Conservation (phyloP, 2,797 vertebrate species). For the Phoxinus dragarum region DNA sequence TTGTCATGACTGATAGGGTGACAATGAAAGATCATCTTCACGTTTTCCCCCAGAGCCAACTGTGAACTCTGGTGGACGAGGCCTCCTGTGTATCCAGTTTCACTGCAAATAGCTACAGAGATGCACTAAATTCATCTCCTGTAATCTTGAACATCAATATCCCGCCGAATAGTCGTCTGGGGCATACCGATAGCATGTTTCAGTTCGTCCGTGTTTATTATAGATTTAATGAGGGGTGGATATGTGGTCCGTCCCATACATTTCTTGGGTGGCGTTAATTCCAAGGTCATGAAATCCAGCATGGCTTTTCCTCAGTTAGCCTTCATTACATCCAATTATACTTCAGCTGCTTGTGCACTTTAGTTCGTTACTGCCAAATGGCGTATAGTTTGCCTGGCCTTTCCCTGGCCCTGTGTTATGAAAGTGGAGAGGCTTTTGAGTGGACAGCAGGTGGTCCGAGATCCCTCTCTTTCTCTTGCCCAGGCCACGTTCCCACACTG, state of each 20-base stretch:
- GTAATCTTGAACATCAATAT: constrained; percentile 25
- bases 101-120: constrained; percentile 14
- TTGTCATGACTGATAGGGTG: constrained; percentile 52
- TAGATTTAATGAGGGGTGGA: constrained; percentile 44
- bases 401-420: constrained; percentile 79
- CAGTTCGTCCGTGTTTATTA: constrained; percentile 45
- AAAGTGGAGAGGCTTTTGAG: constrained; percentile 78
- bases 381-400: constrained; percentile 71
- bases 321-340: constrained; percentile 84
- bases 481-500: constrained; percentile 70
- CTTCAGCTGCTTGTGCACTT: constrained; percentile 78
- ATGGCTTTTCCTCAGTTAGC: constrained; percentile 82
- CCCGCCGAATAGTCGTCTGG: not conserved
- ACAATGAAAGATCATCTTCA: constrained; percentile 51
- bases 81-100: constrained; percentile 30
- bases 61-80: not conserved
- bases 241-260: constrained; percentile 53
- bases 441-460: constrained; percentile 60
- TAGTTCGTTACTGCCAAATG: constrained; percentile 71
- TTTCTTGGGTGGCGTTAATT: constrained; percentile 71
- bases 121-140: constrained; percentile 19
- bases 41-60: constrained; percentile 14
- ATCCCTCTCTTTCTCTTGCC: constrained; percentile 62
- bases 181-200: constrained; percentile 48
- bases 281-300: constrained; percentile 79